phyloP scores from a whole-genome alignment of 2,888 invertebrate genomes.

The Drosophila neutralis region DNA sequence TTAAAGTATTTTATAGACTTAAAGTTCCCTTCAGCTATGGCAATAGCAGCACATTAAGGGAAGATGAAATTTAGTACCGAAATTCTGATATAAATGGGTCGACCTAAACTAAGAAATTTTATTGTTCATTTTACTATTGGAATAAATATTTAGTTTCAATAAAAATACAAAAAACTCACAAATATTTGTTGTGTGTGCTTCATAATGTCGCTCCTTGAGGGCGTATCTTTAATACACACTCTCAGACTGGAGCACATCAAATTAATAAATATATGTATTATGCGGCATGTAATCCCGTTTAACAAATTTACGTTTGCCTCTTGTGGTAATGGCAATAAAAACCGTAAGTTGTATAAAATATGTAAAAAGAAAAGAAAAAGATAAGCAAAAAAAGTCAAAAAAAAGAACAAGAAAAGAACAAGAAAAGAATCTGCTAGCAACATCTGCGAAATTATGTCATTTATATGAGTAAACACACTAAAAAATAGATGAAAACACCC shows the following conservation, averaged over 20 bases:
- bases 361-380: slow-evolving; percentile 42
- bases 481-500: slow-evolving; percentile 71
- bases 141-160: background rate
- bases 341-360: slow-evolving; percentile 68
- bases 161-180: background rate
- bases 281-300: slow-evolving; percentile 70
- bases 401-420: slow-evolving; percentile 32
- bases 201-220: background rate
- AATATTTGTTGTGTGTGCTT: background rate
- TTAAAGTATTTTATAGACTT: background rate
- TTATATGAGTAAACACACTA: slow-evolving; percentile 77
- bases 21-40: background rate
- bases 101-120: background rate
- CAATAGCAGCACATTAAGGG: background rate
- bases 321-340: slow-evolving; percentile 59
- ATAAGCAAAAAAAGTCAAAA: slow-evolving; percentile 24
- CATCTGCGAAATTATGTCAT: slow-evolving; percentile 80
- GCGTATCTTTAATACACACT: slow-evolving; percentile 24
- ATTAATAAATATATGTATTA: slow-evolving; percentile 58
- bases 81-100: background rate
- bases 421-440: slow-evolving; percentile 54
- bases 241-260: slow-evolving; percentile 56
- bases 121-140: background rate
- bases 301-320: slow-evolving; percentile 71
- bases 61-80: fast-evolving